Base-by-base conservation (phyloP, 2,888 invertebrate genomes). In the Dascillus cervinus region DNA sequence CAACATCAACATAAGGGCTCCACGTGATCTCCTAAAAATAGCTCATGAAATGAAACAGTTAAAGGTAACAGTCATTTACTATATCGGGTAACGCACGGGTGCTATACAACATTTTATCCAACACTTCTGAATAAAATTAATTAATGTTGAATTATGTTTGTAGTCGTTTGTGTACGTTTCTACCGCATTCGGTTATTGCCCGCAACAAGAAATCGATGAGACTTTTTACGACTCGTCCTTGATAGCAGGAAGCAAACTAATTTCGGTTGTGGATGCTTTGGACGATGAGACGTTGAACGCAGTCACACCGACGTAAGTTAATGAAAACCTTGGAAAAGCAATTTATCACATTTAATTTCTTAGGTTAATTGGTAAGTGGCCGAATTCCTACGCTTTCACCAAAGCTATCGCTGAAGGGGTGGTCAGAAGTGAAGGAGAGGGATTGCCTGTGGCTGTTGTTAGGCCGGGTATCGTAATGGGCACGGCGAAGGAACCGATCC, bases 301-400 rank as follows among this genome's bases (percentile, higher is more conserved):
- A 3, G 53, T 59, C 11, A 60, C 55, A 13, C 50, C 55, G 29
- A 44, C 40, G 62, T n/a, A n/a, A n/a, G n/a, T n/a, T n/a, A n/a
- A n/a, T n/a, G n/a, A n/a, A n/a, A 61, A 49, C 9, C 9, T 9
- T 22, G 9, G 5, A 5, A 22, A 5, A 10, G 5, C 9, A 3
- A 23, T 29, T 29, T 4, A 15, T 35, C 6, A 10, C 13, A n/a
- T n/a, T n/a, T n/a, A n/a, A 32, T 58, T 72, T 44, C 47, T 47
- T 39, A 74, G 73, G 10, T 37, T 73, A 4, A 43, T 70, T 2
- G 64, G 58, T 0, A 53, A 59, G 10, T 76, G 75, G 58, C 83
- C 83, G 0, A 85, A 85, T 56, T 82, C 81, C 0, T 85, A 85
- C 60, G 72, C 79, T 0, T 79, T 73, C 54, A 79, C 82, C 0